Evolutionary conservation across 1,140 invertebrate species (phyloP), one percentile per base, ranked within the genome.

Genomic region (Bombyx mandarina): DNA sequence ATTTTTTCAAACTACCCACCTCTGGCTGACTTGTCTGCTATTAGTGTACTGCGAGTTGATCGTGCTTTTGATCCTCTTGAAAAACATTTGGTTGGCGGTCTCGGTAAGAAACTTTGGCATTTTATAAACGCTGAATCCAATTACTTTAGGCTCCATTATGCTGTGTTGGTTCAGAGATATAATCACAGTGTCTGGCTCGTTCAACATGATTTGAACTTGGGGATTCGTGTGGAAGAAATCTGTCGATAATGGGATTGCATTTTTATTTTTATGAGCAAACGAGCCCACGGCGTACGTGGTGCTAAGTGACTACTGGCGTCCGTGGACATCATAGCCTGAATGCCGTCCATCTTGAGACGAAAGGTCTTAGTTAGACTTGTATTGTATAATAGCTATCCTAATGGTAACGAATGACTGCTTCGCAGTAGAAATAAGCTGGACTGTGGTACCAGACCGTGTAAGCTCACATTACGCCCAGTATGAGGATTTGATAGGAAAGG

Each of bases 201-300:
- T 93, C 3, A 97, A 80, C 43, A 93, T 91, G 7, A 97, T 75
- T 73, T 96, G 93, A 35, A 97, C 89, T 87, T 97, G 96, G 5
- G 96, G 96, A 82, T 98, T 98, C 69, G 97, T 96, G 77, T 98
- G 96, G 82, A 98, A 97, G 18, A 96, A 97, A 79, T 97, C 95
- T 94, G 88, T 18, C 90, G 88, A n/a, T 49, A 65, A 57, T 47
- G 8, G 6, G 2, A 47, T 47, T 35, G 10, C 47, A n/a, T 48
- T 48, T 48, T 6, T 5, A 48, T 48, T 48, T 48, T 18, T 52
- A 35, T 18, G 12, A 18, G 12, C 0, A 18, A 18, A 18, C 12
- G 12, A 1, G 12, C 12, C 1, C 12, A 1, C 12, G 12, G 12
- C 12, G 12, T 18, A 18, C 12, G 12, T 0, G 12, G 12, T 18